Conservation (phyloP, 2,888 invertebrate genomes). For the Synanthedon myopaeformis region DNA sequence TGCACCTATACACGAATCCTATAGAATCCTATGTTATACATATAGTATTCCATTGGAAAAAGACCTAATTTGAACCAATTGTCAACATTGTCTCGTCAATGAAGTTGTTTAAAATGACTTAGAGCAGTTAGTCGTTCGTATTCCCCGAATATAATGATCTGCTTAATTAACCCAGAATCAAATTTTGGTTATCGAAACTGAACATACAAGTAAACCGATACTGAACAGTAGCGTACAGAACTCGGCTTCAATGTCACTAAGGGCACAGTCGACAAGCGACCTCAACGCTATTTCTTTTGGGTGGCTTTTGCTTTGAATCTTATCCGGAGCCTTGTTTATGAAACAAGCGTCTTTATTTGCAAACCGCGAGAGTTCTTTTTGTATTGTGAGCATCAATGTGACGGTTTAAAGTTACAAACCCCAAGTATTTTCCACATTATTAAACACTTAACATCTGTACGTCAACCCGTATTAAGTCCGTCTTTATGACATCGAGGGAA, state of each 20-base stretch:
- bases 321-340: not conserved
- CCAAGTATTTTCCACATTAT: slow-evolving; percentile 57
- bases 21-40: no score
- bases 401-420: slow-evolving; percentile 48
- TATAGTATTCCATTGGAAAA: no score
- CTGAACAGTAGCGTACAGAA: slow-evolving; percentile 56
- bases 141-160: slow-evolving; percentile 33
- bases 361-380: slow-evolving; percentile 17
- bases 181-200: slow-evolving; percentile 54
- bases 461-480: slow-evolving; percentile 42
- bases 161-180: slow-evolving; percentile 42
- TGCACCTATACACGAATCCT: no score
- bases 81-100: no score
- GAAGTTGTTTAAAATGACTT: no score
- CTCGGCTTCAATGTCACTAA: slow-evolving; percentile 24
- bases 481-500: slow-evolving; percentile 29
- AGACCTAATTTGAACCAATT: no score
- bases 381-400: not conserved
- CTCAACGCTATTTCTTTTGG: slow-evolving; percentile 13
- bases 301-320: slow-evolving; percentile 4
- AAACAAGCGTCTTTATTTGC: slow-evolving; percentile 7
- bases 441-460: slow-evolving; percentile 53
- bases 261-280: slow-evolving; percentile 16
- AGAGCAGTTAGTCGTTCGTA: slow-evolving; percentile 4
- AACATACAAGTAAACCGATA: slow-evolving; percentile 49